Evolutionary conservation across 2,797 vertebrate genomes (phyloP).

Genomic region (Pangasius krempfi): DNA sequence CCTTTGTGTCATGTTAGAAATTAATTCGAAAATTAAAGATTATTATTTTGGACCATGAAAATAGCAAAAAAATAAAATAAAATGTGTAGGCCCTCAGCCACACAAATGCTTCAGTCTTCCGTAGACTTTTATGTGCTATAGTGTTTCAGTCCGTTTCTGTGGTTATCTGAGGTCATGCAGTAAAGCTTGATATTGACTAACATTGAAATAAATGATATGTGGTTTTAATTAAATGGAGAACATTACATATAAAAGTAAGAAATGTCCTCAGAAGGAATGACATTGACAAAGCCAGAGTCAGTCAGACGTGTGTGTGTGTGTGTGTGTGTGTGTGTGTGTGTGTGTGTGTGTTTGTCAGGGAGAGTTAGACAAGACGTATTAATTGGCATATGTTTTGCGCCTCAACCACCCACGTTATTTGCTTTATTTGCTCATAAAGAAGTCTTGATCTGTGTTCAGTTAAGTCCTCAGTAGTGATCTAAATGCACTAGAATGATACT

Average conservation of each 20-base stretch:
- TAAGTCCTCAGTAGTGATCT: neutral
- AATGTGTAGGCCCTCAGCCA: too few species aligned
- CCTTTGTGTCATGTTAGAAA: neutral
- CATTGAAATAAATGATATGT: neutral
- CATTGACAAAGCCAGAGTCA: neutral
- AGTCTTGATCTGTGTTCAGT: neutral
- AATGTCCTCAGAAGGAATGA: neutral
- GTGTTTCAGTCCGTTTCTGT: neutral
- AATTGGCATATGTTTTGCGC: neutral
- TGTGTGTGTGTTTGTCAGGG: neutral
- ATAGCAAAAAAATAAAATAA: neutral
- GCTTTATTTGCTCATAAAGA: neutral
- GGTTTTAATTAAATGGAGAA: neutral
- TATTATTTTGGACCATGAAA: neutral
- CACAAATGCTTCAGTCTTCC: neutral
- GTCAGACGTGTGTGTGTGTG: neutral
- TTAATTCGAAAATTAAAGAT: neutral
- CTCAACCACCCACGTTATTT: neutral
- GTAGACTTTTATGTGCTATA: neutral
- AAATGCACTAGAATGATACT: neutral
- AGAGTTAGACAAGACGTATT: neutral
- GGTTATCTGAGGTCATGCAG: neutral
- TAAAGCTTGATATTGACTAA: neutral
- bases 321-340: neutral
- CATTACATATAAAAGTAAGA: neutral